These are phyloP conservation scores for Mus pahari DNA, from an alignment of 2,113 vertebrate species.

Conservation along the genomic window DNA sequence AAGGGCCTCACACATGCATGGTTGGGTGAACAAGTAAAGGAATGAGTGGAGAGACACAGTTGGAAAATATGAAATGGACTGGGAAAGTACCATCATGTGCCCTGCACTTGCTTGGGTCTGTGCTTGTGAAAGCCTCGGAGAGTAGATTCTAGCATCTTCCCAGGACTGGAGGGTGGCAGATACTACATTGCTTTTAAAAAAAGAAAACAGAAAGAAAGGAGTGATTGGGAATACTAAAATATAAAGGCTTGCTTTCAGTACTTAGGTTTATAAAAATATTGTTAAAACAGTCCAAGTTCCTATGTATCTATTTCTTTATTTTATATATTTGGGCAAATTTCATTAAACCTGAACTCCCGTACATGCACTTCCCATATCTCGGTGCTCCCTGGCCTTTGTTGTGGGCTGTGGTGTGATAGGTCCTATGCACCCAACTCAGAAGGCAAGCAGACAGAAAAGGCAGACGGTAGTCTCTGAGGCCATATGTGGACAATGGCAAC, in stretches of 20 bases:
- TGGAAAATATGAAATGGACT: neutral
- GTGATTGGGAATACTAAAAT: neutral
- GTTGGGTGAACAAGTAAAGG: neutral
- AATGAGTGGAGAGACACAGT: neutral
- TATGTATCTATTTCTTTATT: neutral
- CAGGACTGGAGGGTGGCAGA: neutral
- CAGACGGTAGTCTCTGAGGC: neutral
- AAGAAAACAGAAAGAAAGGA: neutral
- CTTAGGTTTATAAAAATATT: constrained; percentile 57
- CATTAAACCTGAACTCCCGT: neutral
- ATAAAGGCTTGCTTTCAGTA: neutral
- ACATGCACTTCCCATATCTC: neutral
- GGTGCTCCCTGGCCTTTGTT: neutral
- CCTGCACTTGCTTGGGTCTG: neutral
- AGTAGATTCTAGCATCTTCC: neutral
- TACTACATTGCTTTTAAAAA: neutral
- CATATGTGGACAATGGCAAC: constrained; percentile 18
- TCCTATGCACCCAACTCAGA: neutral
- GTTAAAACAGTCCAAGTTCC: constrained; percentile 60
- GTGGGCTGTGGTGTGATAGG: neutral
- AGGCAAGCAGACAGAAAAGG: constrained; percentile 16
- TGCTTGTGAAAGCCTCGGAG: neutral
- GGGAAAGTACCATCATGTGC: neutral
- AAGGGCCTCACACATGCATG: neutral
- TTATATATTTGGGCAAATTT: neutral